phyloP scores from a whole-genome alignment of 1,140 invertebrate species.

The Calephelis virginiensis region DNA sequence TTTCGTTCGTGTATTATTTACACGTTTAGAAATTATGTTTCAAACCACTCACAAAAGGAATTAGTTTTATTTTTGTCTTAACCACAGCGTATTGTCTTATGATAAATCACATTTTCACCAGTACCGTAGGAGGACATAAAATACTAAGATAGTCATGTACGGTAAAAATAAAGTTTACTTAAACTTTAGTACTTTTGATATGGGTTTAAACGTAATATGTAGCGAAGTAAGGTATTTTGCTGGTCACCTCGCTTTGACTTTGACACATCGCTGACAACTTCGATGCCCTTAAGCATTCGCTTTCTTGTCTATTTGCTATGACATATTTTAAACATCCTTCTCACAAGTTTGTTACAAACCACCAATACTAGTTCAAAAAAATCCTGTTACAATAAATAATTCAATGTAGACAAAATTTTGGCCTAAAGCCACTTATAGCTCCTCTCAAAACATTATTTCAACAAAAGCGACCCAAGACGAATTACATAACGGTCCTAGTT shows the following conservation, averaged over 20 bases:
- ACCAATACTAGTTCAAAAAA: too few species aligned
- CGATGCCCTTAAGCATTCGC: too few species aligned
- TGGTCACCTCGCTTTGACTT: too few species aligned
- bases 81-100: conserved; percentile 70
- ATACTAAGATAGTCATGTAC: too few species aligned
- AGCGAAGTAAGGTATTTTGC: too few species aligned
- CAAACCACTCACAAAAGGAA: conserved; percentile 61
- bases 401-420: conserved; percentile 4
- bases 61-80: conserved; percentile 72
- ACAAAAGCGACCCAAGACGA: conserved; percentile 25
- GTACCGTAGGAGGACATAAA: conserved; percentile 53
- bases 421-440: conserved; percentile 9
- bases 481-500: conserved; percentile 13
- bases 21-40: conserved; percentile 63
- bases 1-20: conserved; percentile 67
- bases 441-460: conserved; percentile 10
- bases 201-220: too few species aligned
- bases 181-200: too few species aligned
- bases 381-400: not conserved
- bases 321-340: too few species aligned
- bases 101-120: conserved; percentile 70
- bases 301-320: too few species aligned
- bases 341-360: too few species aligned
- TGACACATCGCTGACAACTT: too few species aligned
- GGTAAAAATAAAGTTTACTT: too few species aligned